phyloP scores from a whole-genome alignment of 2,888 invertebrate species.

The Phengaris alcon region DNA sequence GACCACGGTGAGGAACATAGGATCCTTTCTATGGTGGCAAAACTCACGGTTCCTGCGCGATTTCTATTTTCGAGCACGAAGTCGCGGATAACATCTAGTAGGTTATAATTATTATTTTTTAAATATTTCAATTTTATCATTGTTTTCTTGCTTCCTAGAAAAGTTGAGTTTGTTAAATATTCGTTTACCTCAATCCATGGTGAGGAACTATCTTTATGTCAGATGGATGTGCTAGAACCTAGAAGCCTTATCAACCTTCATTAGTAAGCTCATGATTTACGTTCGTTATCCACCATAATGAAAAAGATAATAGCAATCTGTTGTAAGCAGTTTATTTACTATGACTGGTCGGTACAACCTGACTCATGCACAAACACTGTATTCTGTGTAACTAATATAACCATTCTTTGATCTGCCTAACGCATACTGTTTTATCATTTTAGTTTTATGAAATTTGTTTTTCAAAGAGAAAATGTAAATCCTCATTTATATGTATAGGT shows the following conservation, averaged over 20 bases:
- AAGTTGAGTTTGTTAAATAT: too few relatives aligned
- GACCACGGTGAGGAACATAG: too few relatives aligned
- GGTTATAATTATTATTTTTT: too few relatives aligned
- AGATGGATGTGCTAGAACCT: not conserved
- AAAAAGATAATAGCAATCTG: slow-evolving; percentile 7
- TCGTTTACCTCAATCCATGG: too few relatives aligned
- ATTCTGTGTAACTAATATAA: not conserved
- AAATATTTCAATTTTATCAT: too few relatives aligned
- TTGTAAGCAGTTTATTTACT: not conserved
- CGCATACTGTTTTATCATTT: not conserved
- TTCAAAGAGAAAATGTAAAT: not conserved
- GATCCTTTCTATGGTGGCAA: too few relatives aligned
- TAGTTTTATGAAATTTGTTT: not conserved
- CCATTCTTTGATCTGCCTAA: not conserved
- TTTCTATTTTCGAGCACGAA: too few relatives aligned
- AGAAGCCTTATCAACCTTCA: not conserved
- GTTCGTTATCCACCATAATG: slow-evolving; percentile 5
- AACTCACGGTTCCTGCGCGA: too few relatives aligned
- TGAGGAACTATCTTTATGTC: too few relatives aligned
- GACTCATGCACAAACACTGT: slow-evolving; percentile 5
- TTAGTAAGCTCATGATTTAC: not conserved
- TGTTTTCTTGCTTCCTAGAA: too few relatives aligned
- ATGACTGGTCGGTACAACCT: not conserved
- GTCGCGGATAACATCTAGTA: too few relatives aligned
- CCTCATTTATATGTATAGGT: too few relatives aligned